Evolutionary conservation across 1,140 invertebrate genomes (phyloP), one percentile per base, ranked within the genome.

Genomic region (Sarcophaga peregrina): DNA sequence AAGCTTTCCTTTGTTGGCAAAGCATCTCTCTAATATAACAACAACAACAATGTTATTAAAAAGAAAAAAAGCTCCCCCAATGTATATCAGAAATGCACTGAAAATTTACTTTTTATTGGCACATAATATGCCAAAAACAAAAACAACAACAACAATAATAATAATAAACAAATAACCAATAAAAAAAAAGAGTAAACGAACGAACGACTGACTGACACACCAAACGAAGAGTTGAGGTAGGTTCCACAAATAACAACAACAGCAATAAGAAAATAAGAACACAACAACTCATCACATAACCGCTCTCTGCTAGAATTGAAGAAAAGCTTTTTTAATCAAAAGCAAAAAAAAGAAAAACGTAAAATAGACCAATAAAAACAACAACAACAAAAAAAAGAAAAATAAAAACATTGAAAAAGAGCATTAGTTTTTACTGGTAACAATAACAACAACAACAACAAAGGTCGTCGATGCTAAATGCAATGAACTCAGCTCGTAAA

Each of bases 401-500:
- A 15, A n/a, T 2, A 15, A 58, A 58, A 58, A 6, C 62, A 68
- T 68, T 68, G 62, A 68, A 68, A 68, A 68, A 68, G 62, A 68
- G 62, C 62, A 25, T 68, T 58, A 58, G 54, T 58, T 58, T 58
- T 58, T 5, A n/a, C 15, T 58, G 8, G n/a, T 68, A 20, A 68
- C 62, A 68, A n/a, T n/a, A n/a, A 25, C 17, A 52, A 52, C 1
- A 37, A 37, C 25, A 37, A 37, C 25, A 37, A 37, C 50, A 68
- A 68, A 68, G 62, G 62, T 68, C 62, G 62, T 7, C 9, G 54
- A 6, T 58, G 54, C 7, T 58, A n/a, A 68, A 68, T 68, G 62
- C 62, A 68, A 68, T 68, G 62, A 68, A 68, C 62, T 20, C 62
- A 37, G 25, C 25, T 37, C 20, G 62, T 68, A 68, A 37, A 68